Conservation (phyloP, 2,888 invertebrate genomes). For the Orthosia gothica region DNA sequence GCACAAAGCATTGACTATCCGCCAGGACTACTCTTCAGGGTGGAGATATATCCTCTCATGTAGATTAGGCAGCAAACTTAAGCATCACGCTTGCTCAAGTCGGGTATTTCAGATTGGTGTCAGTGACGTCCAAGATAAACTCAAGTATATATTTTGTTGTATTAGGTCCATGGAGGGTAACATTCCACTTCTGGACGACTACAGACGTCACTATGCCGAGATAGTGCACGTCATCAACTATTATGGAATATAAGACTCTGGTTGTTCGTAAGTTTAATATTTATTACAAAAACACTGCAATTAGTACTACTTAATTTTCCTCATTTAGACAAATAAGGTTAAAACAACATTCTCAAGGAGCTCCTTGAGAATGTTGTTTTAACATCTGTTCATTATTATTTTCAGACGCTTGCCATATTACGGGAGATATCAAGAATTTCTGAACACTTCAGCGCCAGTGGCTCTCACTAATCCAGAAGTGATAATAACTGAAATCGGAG, state of each 20-base stretch:
- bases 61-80: no score
- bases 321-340: no score
- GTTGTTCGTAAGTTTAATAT: background rate
- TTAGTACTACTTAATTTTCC: background rate
- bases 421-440: background rate
- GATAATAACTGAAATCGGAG: background rate
- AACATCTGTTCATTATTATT: background rate
- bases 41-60: no score
- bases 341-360: no score
- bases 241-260: rapidly evolving
- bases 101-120: no score
- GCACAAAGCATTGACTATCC: background rate
- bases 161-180: slow-evolving; percentile 16
- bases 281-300: background rate
- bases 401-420: background rate
- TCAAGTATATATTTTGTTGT: background rate
- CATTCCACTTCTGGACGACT: slow-evolving; percentile 24
- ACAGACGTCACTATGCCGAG: slow-evolving; percentile 17
- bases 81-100: no score
- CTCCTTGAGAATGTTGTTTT: no score
- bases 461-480: background rate
- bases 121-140: no score
- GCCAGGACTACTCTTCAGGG: no score
- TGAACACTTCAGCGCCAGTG: background rate
- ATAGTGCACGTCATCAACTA: slow-evolving; percentile 6